These are phyloP conservation scores for Salminus brasiliensis DNA, from an alignment of 2,113 vertebrate species.

Conservation along the genomic window DNA sequence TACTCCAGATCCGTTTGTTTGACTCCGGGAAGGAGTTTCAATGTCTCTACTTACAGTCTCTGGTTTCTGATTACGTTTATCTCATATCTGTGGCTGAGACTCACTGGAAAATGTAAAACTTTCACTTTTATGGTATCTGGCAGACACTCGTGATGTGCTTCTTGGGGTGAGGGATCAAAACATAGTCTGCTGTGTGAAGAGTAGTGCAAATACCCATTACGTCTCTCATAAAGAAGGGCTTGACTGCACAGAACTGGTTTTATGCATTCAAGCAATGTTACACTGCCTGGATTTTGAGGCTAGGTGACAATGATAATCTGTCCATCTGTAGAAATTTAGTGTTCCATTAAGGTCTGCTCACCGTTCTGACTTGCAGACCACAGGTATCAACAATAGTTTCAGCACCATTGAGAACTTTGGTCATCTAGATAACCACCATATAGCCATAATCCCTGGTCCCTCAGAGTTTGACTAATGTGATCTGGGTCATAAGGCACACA, in stretches of 20 bases:
- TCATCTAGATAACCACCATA: not conserved
- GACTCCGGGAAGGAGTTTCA: no score
- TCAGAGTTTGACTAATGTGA: constrained; percentile 15
- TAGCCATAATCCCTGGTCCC: not conserved
- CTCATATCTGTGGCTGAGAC: no score
- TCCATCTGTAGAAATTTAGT: no score
- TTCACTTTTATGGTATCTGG: no score
- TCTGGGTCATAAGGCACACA: constrained; percentile 14
- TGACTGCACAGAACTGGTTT: not conserved
- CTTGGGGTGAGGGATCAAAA: no score
- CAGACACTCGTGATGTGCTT: no score
- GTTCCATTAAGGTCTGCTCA: no score
- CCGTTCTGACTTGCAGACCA: not conserved
- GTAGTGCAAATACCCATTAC: no score
- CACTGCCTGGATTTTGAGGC: not conserved
- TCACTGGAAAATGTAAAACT: no score
- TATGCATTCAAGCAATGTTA: not conserved
- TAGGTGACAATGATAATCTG: not conserved
- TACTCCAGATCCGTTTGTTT: no score
- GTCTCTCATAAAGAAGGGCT: not conserved
- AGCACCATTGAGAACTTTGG: not conserved
- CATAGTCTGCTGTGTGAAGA: no score
- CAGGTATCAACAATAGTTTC: not conserved
- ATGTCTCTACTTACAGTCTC: not conserved
- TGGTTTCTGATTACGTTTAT: not conserved